phyloP scores from a whole-genome alignment of 1,140 invertebrate genomes.

The Bombus polaris region DNA sequence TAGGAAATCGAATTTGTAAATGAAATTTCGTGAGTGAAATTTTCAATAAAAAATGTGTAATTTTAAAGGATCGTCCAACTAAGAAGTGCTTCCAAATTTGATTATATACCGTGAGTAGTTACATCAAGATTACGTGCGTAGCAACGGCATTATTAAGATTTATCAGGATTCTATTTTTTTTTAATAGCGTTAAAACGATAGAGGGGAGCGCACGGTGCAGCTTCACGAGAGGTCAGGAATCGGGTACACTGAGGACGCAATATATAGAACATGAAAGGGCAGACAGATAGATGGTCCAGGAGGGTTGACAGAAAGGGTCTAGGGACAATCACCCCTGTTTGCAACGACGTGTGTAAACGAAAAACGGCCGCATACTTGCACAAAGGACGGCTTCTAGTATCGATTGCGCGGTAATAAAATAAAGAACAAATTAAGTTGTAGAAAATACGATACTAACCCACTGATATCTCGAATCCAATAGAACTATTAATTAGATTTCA shows the following conservation, averaged over 20 bases:
- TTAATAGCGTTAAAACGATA: conserved; percentile 5
- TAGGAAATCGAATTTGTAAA: no score
- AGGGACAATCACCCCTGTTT: conserved; percentile 65
- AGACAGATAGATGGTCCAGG: conserved; percentile 63
- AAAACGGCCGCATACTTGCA: conserved; percentile 45
- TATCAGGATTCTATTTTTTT: neutral
- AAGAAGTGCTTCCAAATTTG: no score
- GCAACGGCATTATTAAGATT: conserved; percentile 16
- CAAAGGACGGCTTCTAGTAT: conserved; percentile 19
- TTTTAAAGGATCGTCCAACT: neutral
- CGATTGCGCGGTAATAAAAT: conserved; percentile 34
- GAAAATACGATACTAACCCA: neutral
- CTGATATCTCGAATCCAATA: conserved; percentile 7
- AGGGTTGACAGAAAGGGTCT: conserved; percentile 65
- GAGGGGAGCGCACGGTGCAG: neutral
- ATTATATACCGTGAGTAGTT: no score
- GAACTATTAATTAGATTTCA: neutral
- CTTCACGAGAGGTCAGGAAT: conserved; percentile 59
- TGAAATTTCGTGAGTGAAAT: neutral
- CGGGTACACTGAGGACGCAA: conserved; percentile 50
- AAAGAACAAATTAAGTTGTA: conserved; percentile 25
- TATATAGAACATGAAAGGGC: conserved; percentile 60
- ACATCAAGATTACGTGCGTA: neutral
- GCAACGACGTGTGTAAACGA: conserved; percentile 61
- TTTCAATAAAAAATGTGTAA: neutral